These are phyloP conservation scores for Platycercus adscitus DNA, from an alignment of 2,113 vertebrate genomes.

Conservation along the genomic window DNA sequence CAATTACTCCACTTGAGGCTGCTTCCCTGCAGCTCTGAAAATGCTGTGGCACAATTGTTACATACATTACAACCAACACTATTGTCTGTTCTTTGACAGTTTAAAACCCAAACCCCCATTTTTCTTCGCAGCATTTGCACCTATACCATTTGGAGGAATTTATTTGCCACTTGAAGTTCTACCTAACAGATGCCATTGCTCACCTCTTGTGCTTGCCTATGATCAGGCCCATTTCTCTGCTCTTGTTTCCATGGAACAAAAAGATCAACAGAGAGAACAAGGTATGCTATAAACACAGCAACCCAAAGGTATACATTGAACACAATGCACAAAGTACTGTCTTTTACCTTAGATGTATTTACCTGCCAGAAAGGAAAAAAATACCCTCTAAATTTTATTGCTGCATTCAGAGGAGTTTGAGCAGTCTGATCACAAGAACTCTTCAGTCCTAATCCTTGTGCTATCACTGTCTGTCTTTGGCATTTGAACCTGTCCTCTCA, in stretches of 20 bases:
- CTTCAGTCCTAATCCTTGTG: background rate
- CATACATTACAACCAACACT: background rate
- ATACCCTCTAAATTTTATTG: background rate
- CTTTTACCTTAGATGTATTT: background rate
- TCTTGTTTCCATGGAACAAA: conserved; percentile 98
- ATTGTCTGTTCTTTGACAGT: background rate
- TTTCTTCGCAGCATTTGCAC: conserved; percentile 88
- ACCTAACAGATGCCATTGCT: conserved; percentile 97
- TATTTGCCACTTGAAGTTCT: conserved; percentile 97
- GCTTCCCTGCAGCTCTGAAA: background rate
- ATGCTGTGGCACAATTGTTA: background rate
- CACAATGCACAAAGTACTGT: background rate
- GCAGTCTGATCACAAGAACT: background rate
- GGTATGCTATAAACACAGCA: conserved; percentile 71
- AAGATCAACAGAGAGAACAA: conserved; percentile 97
- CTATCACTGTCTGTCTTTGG: background rate
- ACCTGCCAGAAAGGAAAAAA: background rate
- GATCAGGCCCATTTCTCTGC: conserved; percentile 99
- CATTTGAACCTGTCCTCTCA: background rate
- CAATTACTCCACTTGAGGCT: background rate
- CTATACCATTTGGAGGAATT: conserved; percentile 95
- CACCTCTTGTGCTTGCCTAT: conserved; percentile 95
- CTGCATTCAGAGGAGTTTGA: background rate
- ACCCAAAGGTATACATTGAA: background rate
- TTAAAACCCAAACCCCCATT: background rate